Base-by-base conservation (phyloP, 2,888 invertebrate genomes). In the Ennomos quercinarius region DNA sequence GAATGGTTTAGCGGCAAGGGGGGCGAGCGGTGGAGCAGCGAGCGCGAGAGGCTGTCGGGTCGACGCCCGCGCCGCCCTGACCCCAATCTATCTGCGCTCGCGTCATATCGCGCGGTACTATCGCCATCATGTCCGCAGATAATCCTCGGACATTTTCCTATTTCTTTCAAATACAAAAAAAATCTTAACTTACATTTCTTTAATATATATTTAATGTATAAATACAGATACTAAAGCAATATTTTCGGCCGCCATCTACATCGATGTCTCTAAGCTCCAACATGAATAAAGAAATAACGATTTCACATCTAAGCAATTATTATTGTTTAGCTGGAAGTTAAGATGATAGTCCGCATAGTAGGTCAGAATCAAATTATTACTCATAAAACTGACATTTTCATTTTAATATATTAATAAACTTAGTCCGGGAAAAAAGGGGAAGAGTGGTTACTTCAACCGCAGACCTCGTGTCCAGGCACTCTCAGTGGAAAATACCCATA, bases 1-100 rank as follows among this genome's bases (percentile, higher is more conserved):
- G 70, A 69, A 73, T 67, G 67, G 69, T 69, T 68, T 63, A 64
- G 52, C 8, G 46, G 52, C 13, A 58, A 43, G 64, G 57, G 63
- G 60, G 68, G 54, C 59, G 68, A 70, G 67, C 71, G 69, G 72
- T 65, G 70, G 69, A 72, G 71, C 72, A 62, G 73, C 71, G 77
- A 74, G 70, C 63, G 75, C 75, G 79, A 77, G 86, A 82, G 86
- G 17, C 2, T 17, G 17, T 17, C 84, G 77, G 91, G 89, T 93
- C 91, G 91, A 85, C 88, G 91, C 68, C 91, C 91, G 89, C 91
- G 91, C 84, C 88, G 91, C 91, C 90, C 89, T 91, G 90, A 92
- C 92, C 91, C 81, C 90, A 91, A 91, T 91, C 79, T 84, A 77
- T 75, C 76, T 79, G 86, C 85, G 86, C 89, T 86, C 89, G 87